Percentiles rank a stretch among this genome's conserved stretches.
Evolutionary conservation across 2,113 vertebrate genomes (phyloP).

Genomic region (Chamaetylas fuelleborni): DNA sequence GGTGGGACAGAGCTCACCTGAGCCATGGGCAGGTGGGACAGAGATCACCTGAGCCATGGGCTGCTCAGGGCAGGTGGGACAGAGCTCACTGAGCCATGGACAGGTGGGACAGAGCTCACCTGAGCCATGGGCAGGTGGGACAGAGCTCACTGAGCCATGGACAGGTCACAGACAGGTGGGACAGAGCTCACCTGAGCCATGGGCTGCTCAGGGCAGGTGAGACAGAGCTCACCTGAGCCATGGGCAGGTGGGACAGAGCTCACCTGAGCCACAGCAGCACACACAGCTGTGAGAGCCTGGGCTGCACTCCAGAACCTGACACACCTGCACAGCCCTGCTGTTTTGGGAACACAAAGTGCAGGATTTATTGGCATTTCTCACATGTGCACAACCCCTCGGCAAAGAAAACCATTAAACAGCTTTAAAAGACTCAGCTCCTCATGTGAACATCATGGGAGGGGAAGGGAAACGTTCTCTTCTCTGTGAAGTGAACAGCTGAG

Average conservation of each 20-base stretch:
- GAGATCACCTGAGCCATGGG: too few relatives aligned
- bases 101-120: too few relatives aligned
- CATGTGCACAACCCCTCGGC: rapidly evolving
- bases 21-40: too few relatives aligned
- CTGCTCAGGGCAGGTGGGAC: too few relatives aligned
- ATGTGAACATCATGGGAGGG: background rate
- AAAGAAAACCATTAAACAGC: background rate
- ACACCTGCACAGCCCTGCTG: background rate
- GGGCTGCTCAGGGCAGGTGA: rapidly evolving
- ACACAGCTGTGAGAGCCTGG: rapidly evolving
- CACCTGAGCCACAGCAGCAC: rapidly evolving
- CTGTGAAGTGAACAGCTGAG: constrained; percentile 55
- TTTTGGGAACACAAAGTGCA: rapidly evolving
- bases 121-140: too few relatives aligned
- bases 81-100: too few relatives aligned
- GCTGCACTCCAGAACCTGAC: rapidly evolving
- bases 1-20: too few relatives aligned
- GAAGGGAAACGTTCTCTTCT: background rate
- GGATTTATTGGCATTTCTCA: rapidly evolving
- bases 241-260: background rate
- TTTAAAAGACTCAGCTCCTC: background rate
- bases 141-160: too few relatives aligned
- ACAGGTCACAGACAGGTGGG: background rate
- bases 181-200: too few relatives aligned
- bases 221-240: too few relatives aligned